Percentiles rank a stretch among this genome's conserved stretches.
These are phyloP conservation scores for Morinoia aosen DNA, from an alignment of 2,888 invertebrate genomes.

Conservation along the genomic window DNA sequence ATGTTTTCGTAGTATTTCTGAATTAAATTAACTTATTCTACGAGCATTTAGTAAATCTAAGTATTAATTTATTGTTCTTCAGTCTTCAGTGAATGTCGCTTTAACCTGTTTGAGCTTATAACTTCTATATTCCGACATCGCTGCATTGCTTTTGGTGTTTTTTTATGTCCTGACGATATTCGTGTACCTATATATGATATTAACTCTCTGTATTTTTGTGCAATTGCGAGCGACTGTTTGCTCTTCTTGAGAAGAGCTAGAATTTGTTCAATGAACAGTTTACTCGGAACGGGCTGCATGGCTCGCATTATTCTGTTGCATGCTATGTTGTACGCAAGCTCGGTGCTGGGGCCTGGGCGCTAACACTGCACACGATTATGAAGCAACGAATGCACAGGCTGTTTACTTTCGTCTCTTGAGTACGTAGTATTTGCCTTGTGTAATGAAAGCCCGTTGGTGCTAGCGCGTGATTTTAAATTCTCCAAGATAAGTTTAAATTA, in stretches of 20 bases:
- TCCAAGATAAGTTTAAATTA: neutral
- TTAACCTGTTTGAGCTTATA: neutral
- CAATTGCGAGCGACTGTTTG: neutral
- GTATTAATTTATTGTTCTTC: neutral
- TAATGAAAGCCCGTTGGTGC: neutral
- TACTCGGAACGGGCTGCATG: neutral
- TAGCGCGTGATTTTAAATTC: neutral
- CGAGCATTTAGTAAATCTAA: neutral
- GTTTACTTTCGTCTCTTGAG: neutral
- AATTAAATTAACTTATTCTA: too few relatives aligned
- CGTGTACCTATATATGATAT: neutral
- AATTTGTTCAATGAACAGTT: neutral
- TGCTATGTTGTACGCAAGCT: neutral
- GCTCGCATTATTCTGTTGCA: neutral
- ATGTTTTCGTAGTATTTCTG: too few relatives aligned
- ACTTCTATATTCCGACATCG: neutral
- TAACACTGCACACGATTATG: neutral
- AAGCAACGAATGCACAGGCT: neutral
- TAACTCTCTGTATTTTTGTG: neutral
- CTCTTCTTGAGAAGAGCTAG: neutral
- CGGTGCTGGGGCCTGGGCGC: neutral
- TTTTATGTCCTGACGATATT: neutral
- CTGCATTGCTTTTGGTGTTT: neutral
- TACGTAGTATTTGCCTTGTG: neutral
- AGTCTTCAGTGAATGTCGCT: neutral